Conservation (phyloP, 2,113 vertebrate genomes). For the Carlito syrichta region DNA sequence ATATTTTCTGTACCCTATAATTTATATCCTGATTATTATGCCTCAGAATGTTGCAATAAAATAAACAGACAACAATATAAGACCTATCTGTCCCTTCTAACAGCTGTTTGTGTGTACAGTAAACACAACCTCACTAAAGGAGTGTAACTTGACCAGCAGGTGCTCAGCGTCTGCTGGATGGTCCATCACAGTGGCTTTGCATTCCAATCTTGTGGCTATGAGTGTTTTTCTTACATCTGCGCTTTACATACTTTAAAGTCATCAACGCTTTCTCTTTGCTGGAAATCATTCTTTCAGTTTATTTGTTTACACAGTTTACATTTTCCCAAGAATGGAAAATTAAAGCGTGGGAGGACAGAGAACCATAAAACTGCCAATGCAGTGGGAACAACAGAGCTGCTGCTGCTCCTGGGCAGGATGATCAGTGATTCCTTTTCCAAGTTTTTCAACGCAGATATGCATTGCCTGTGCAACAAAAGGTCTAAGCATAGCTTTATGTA, state of each 20-base stretch:
- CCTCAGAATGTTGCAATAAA: neutral
- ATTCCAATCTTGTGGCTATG: neutral
- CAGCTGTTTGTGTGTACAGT: neutral
- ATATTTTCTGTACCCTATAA: neutral
- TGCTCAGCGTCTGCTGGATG: rapidly evolving
- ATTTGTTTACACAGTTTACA: neutral
- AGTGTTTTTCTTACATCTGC: neutral
- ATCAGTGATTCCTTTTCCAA: neutral
- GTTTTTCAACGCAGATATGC: neutral
- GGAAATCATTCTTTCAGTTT: constrained; percentile 10
- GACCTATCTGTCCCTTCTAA: neutral
- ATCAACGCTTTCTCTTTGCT: neutral
- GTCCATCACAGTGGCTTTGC: no score
- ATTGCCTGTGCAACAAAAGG: neutral
- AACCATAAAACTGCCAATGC: neutral
- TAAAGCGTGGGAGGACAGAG: neutral
- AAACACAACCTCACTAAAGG: neutral
- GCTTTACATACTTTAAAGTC: neutral
- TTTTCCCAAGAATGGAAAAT: neutral
- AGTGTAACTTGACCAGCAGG: neutral
- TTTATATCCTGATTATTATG: neutral
- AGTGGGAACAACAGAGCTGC: neutral
- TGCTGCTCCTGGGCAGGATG: neutral
- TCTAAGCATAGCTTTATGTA: neutral
- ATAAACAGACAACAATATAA: neutral